A percentile compares a stretch with the other conserved stretches of the same genome.
phyloP scores from a whole-genome alignment of 2,888 invertebrate genomes.

The Cosmia pyralina region DNA sequence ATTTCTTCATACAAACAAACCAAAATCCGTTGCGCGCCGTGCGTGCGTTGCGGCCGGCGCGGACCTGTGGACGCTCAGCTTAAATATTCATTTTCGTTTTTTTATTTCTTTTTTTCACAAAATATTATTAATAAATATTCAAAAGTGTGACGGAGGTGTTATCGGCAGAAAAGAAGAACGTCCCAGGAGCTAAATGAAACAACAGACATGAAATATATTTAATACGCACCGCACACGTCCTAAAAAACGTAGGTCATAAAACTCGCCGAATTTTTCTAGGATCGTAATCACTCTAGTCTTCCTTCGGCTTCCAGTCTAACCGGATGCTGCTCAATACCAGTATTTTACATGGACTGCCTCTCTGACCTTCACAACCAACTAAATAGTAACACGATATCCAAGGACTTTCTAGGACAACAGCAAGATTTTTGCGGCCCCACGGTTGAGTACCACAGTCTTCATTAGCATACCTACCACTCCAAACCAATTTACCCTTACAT shows the following conservation, averaged over 20 bases:
- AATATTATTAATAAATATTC: too few relatives aligned
- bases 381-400: neutral
- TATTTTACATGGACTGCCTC: neutral
- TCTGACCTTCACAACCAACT: too few relatives aligned
- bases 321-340: neutral
- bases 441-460: constrained; percentile 1
- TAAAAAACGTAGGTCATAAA: neutral
- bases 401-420: neutral
- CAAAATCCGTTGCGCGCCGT: too few relatives aligned
- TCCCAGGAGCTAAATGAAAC: too few relatives aligned
- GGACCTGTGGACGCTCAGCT: too few relatives aligned
- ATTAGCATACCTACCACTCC: constrained; percentile 28
- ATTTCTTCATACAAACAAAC: too few relatives aligned
- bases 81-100: too few relatives aligned
- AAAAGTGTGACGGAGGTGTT: too few relatives aligned
- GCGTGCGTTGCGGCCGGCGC: too few relatives aligned
- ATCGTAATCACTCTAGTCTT: neutral
- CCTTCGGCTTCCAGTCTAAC: neutral
- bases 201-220: neutral
- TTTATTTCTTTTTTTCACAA: too few relatives aligned
- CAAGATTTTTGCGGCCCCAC: neutral
- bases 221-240: neutral
- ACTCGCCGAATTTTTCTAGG: neutral
- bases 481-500: constrained; percentile 3
- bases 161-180: too few relatives aligned